A percentile compares a stretch with the other conserved stretches of the same genome.
Conservation (phyloP, 2,113 vertebrate species). For the Peromyscus polionotus region DNA sequence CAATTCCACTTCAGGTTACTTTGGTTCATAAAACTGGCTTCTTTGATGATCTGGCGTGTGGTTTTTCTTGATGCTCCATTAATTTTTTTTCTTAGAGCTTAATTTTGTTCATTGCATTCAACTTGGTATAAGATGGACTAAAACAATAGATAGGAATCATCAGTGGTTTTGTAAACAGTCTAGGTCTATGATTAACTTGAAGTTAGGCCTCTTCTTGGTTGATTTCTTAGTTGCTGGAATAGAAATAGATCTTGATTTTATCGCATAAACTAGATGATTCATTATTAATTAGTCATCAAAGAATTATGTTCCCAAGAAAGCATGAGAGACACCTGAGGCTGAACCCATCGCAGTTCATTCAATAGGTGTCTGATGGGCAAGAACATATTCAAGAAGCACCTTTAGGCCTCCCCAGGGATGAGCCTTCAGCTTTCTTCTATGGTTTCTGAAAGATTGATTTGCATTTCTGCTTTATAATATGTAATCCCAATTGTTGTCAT, state of each 20-base stretch:
- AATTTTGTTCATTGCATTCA: slow-evolving; percentile 29
- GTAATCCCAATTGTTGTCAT: background rate
- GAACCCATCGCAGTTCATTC: background rate
- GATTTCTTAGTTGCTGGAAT: slow-evolving; percentile 17
- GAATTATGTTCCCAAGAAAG: slow-evolving; percentile 22
- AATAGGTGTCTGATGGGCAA: background rate
- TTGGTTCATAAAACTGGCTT: slow-evolving; percentile 33
- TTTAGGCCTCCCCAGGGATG: background rate
- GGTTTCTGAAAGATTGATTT: background rate
- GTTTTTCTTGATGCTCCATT: background rate
- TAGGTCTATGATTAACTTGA: slow-evolving; percentile 10
- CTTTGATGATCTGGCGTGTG: background rate
- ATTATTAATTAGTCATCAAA: slow-evolving; percentile 21
- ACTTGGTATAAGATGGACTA: background rate
- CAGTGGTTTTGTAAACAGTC: background rate
- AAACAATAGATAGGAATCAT: background rate
- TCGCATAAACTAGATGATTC: background rate
- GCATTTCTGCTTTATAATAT: background rate
- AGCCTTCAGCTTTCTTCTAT: slow-evolving; percentile 18
- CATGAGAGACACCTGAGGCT: background rate
- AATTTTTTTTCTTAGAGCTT: slow-evolving; percentile 3
- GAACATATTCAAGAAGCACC: background rate
- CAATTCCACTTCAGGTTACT: slow-evolving; percentile 4
- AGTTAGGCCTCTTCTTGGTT: background rate
- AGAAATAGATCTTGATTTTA: slow-evolving; percentile 12